Percentiles rank a stretch among this genome's conserved stretches.
Evolutionary conservation across 2,797 vertebrate species (phyloP).

Genomic region (Melanogrammus aeglefinus): DNA sequence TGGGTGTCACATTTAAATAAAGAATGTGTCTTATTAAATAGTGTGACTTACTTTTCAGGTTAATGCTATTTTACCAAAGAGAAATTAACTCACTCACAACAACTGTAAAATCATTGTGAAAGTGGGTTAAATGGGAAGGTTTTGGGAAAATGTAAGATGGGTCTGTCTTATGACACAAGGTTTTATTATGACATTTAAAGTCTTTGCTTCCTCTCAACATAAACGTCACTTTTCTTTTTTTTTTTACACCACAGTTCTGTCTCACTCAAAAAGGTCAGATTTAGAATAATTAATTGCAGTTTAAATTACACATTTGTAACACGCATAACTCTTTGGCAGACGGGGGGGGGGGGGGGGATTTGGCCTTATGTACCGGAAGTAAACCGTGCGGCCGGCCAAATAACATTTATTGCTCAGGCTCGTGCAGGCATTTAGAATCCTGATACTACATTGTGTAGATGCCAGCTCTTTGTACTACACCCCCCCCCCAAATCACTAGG

Average conservation of each 20-base stretch:
- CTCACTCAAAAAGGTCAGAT: neutral
- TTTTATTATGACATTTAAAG: slow-evolving; percentile 51
- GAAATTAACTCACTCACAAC: slow-evolving; percentile 24
- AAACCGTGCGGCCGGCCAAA: neutral
- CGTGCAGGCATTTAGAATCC: neutral
- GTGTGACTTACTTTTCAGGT: slow-evolving; percentile 38
- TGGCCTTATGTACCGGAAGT: neutral
- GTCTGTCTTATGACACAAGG: slow-evolving; percentile 52
- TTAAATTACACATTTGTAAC: neutral
- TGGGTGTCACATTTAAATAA: slow-evolving; percentile 21
- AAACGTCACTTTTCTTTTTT: neutral
- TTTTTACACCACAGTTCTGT: neutral
- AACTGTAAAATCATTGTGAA: neutral
- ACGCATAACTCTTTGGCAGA: neutral
- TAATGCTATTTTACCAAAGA: slow-evolving; percentile 17
- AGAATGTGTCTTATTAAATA: slow-evolving; percentile 32
- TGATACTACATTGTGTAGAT: neutral
- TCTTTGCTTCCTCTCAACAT: slow-evolving; percentile 47
- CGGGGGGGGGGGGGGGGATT: neutral
- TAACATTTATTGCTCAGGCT: neutral
- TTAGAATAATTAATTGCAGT: neutral
- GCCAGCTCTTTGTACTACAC: neutral
- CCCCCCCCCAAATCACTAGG: neutral
- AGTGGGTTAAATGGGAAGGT: neutral
- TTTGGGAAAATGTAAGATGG: neutral